Evolutionary conservation across 92 coral and sea anemone species (phyloP).

Genomic region (Heteractis magnifica): DNA sequence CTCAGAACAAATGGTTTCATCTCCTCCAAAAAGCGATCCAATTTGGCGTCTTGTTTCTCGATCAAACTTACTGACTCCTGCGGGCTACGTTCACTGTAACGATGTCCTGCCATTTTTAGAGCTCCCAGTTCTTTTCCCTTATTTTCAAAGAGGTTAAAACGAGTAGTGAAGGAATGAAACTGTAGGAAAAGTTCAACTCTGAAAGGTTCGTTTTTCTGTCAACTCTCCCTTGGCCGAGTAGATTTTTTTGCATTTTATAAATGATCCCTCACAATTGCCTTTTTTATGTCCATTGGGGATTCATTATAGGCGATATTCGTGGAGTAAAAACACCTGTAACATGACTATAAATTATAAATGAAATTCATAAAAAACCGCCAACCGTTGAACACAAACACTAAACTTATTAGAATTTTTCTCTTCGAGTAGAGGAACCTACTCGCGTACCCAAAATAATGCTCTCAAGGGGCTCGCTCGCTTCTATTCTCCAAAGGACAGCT

Average conservation of each 20-base stretch:
- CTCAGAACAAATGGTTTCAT: slow-evolving; percentile 95
- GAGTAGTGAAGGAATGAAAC: not conserved
- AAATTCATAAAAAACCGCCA: slow-evolving; percentile 81
- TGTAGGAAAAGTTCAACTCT: not conserved
- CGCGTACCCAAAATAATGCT: slow-evolving; percentile 12
- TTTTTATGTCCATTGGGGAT: slow-evolving; percentile 17
- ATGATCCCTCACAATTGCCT: not conserved
- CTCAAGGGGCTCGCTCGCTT: slow-evolving; percentile 5
- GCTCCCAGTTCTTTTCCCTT: not conserved
- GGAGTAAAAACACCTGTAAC: slow-evolving; percentile 56
- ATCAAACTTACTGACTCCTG: slow-evolving; percentile 57
- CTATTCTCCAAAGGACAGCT: not conserved
- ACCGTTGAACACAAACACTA: slow-evolving; percentile 54
- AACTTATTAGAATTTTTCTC: slow-evolving; percentile 15
- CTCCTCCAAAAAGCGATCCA: slow-evolving; percentile 81
- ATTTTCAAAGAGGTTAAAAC: not conserved
- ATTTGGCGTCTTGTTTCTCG: slow-evolving; percentile 86
- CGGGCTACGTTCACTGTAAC: slow-evolving; percentile 56
- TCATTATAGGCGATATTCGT: slow-evolving; percentile 17
- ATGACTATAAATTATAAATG: slow-evolving; percentile 63
- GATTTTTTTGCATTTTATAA: not conserved
- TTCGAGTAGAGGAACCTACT: slow-evolving; percentile 27
- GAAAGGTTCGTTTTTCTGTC: not conserved
- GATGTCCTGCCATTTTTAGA: slow-evolving; percentile 65
- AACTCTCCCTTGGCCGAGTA: not conserved